Evolutionary conservation across 2,113 vertebrate genomes (phyloP).

Genomic region (Ceratotherium simum): DNA sequence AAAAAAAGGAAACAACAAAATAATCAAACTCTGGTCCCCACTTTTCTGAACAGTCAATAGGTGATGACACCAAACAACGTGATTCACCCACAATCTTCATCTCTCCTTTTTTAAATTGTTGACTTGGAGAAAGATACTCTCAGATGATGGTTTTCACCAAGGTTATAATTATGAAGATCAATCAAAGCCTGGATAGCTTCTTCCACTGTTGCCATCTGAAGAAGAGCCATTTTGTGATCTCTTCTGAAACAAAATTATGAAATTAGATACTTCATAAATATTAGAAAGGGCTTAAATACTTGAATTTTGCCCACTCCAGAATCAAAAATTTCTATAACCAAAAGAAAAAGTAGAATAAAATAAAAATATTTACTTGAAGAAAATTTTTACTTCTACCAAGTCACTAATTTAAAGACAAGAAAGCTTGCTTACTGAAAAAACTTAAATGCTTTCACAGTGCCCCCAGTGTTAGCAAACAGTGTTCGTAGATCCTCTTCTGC

Average conservation of each 20-base stretch:
- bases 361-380: background rate
- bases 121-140: conserved; percentile 99
- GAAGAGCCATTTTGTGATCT: conserved; percentile 99
- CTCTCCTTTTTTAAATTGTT: conserved; percentile 91
- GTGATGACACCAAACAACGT: conserved; percentile 89
- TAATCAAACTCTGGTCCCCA: conserved; percentile 93
- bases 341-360: background rate
- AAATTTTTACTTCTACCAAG: background rate
- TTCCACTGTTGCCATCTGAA: conserved; percentile 98
- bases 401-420: conserved; percentile 70
- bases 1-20: conserved; percentile 71
- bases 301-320: background rate
- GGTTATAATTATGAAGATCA: conserved; percentile 99
- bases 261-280: conserved; percentile 83
- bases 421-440: conserved; percentile 97
- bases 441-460: conserved; percentile 98
- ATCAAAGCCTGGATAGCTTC: conserved; percentile 98
- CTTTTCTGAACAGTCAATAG: conserved; percentile 93
- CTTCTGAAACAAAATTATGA: conserved; percentile 89
- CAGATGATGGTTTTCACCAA: conserved; percentile 98
- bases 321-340: background rate
- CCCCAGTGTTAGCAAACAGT: conserved; percentile 96
- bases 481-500: conserved; percentile 96
- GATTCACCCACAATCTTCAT: conserved; percentile 83
- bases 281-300: background rate